Percentiles rank a stretch among this genome's conserved stretches.
Conservation (phyloP, 2,113 vertebrate genomes). For the Scytalopus superciliaris region DNA sequence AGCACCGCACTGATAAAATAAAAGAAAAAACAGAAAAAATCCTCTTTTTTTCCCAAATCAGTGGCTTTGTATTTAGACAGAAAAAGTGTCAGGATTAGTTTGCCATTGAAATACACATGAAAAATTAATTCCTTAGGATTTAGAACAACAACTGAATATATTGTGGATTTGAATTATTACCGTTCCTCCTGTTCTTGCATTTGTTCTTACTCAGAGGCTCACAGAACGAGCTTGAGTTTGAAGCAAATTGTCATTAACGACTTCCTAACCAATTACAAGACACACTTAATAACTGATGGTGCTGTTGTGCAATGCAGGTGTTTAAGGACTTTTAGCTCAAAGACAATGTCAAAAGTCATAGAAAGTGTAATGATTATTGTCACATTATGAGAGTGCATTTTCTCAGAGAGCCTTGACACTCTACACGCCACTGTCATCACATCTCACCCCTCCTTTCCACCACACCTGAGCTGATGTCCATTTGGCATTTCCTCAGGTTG, state of each 20-base stretch:
- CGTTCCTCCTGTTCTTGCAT: neutral
- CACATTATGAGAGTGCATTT: neutral
- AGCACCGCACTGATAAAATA: neutral
- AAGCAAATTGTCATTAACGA: neutral
- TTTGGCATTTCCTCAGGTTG: neutral
- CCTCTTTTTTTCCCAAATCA: neutral
- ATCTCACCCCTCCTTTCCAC: neutral
- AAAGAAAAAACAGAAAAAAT: neutral
- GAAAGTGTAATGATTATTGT: neutral
- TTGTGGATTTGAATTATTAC: neutral
- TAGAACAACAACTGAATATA: neutral
- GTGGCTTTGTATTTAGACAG: neutral
- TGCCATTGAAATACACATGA: neutral
- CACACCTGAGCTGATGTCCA: rapidly evolving
- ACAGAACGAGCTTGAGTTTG: neutral
- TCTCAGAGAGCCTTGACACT: neutral
- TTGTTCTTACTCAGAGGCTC: neutral
- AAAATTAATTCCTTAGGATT: neutral
- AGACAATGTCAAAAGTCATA: neutral
- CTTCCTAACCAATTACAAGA: neutral
- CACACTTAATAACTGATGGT: neutral
- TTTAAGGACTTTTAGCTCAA: neutral
- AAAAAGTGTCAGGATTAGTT: neutral
- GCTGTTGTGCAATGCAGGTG: neutral
- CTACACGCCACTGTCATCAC: too few species aligned